Evolutionary conservation across 2,888 invertebrate genomes (phyloP).

Genomic region (Torymus tubicola): DNA sequence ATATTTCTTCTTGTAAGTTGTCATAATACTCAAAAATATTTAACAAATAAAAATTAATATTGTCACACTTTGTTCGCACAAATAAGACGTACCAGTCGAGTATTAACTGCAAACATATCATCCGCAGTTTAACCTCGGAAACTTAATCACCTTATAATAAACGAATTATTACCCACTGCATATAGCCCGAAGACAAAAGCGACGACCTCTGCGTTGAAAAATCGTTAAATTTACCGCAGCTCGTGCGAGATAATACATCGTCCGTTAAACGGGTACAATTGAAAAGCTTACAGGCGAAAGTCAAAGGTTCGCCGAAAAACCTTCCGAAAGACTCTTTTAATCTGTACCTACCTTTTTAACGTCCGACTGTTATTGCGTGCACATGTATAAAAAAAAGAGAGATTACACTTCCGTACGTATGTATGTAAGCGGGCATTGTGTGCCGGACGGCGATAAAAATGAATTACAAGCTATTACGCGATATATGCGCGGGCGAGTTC

Average conservation of each 20-base stretch:
- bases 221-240: conserved; percentile 19
- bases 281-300: conserved; percentile 12
- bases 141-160: no score
- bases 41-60: no score
- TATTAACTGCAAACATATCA: no score
- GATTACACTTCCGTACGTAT: conserved; percentile 35
- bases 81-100: no score
- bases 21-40: no score
- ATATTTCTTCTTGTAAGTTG: no score
- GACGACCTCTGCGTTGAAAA: not conserved
- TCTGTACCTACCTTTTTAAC: conserved; percentile 14
- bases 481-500: not conserved
- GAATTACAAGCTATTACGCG: conserved; percentile 41
- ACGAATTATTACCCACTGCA: not conserved
- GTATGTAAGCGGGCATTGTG: not conserved
- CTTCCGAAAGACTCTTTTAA: conserved; percentile 22
- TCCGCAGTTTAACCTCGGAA: no score
- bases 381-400: conserved; percentile 29
- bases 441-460: conserved; percentile 40
- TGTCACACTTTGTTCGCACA: no score
- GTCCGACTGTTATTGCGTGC: conserved; percentile 27
- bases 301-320: conserved; percentile 43
- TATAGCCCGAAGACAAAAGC: conserved; percentile 11
- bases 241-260: not conserved
- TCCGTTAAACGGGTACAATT: not conserved